Evolutionary conservation across 2,888 invertebrate genomes (phyloP).

Genomic region (Mechanitis messenoides): DNA sequence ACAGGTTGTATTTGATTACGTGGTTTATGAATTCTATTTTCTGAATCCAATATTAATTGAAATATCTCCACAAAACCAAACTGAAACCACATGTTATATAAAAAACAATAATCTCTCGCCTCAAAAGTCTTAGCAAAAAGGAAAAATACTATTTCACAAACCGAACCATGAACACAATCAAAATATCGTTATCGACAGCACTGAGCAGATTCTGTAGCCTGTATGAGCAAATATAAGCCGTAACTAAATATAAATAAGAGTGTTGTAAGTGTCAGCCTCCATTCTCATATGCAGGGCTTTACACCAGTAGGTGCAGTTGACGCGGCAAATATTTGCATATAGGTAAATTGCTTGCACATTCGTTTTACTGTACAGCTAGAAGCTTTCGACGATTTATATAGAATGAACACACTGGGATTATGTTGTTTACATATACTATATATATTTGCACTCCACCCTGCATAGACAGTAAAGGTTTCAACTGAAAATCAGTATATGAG

Average conservation of each 20-base stretch:
- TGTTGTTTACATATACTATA: not conserved
- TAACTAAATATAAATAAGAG: conserved; percentile 12
- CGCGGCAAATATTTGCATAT: conserved; percentile 42
- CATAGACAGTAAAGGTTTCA: too few species aligned
- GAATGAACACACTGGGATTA: not conserved
- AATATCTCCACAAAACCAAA: not conserved
- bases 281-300: conserved; percentile 6
- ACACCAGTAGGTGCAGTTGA: conserved; percentile 15
- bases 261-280: conserved; percentile 1
- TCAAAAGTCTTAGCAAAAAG: conserved; percentile 11
- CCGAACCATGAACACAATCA: conserved; percentile 32
- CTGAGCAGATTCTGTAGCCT: conserved; percentile 9
- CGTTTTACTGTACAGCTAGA: conserved; percentile 11
- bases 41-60: not conserved
- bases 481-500: too few species aligned
- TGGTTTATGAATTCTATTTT: conserved; percentile 1
- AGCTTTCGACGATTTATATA: conserved; percentile 3
- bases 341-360: conserved; percentile 39
- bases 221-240: conserved; percentile 2
- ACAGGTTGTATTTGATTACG: not conserved
- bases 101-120: conserved; percentile 10
- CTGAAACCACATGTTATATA: not conserved
- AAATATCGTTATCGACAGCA: conserved; percentile 34
- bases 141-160: conserved; percentile 24
- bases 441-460: too few species aligned